phyloP scores from a whole-genome alignment of 2,113 vertebrate species.

The Embiotoca jacksoni region DNA sequence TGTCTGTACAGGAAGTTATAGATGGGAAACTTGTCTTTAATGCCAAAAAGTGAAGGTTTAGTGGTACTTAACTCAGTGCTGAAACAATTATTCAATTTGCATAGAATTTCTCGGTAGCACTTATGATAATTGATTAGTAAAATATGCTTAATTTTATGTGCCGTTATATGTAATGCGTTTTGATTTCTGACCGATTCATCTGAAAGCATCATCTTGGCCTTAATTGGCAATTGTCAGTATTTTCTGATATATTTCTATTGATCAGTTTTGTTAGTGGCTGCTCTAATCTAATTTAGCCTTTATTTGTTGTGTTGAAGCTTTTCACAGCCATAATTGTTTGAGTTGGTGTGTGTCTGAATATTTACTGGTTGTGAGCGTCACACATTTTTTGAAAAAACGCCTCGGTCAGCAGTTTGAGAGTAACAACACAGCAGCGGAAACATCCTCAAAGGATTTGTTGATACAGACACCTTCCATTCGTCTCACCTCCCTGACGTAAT shows the following conservation, averaged over 20 bases:
- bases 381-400: background rate
- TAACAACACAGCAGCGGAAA: background rate
- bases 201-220: background rate
- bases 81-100: slow-evolving; percentile 1
- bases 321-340: background rate
- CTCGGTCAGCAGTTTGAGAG: background rate
- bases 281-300: background rate
- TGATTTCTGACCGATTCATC: background rate
- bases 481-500: background rate
- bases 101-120: background rate
- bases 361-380: background rate
- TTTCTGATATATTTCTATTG: background rate
- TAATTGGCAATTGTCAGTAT: background rate
- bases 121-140: background rate
- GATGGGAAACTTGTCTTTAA: too few relatives aligned
- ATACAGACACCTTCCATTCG: slow-evolving; percentile 28
- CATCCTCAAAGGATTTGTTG: slow-evolving; percentile 15
- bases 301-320: background rate
- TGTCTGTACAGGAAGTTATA: background rate
- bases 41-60: background rate
- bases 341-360: background rate
- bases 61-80: background rate
- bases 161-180: background rate
- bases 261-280: background rate
- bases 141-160: background rate